A percentile compares a stretch with the other conserved stretches of the same genome.
Conservation (phyloP, 2,888 invertebrate species). For the Cremastobaeus sp. region DNA sequence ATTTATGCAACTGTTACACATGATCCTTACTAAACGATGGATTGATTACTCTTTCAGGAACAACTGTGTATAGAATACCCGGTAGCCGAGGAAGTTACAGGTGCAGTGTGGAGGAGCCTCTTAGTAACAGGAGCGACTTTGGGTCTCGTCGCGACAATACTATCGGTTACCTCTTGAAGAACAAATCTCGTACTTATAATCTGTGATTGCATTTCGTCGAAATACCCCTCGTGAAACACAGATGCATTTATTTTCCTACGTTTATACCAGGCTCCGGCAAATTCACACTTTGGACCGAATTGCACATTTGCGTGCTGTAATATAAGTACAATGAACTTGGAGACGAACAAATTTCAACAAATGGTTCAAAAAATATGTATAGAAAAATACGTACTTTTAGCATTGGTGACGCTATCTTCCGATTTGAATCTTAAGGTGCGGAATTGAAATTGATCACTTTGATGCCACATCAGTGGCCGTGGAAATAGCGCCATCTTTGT, state of each 20-base stretch:
- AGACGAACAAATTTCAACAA: too few relatives aligned
- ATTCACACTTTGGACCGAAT: conserved; percentile 23
- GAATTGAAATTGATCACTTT: conserved; percentile 10
- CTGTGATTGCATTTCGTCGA: conserved; percentile 69
- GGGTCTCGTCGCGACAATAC: conserved; percentile 75
- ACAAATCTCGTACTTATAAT: conserved; percentile 71
- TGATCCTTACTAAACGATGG: too few relatives aligned
- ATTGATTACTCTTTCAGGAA: too few relatives aligned
- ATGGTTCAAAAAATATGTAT: too few relatives aligned
- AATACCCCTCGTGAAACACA: conserved; percentile 33
- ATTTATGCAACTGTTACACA: too few relatives aligned
- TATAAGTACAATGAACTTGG: too few relatives aligned
- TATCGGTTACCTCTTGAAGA: conserved; percentile 75
- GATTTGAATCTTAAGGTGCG: too few relatives aligned
- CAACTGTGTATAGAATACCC: conserved; percentile 77
- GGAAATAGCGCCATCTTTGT: conserved; percentile 15
- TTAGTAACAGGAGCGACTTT: conserved; percentile 76
- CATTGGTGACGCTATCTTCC: conserved; percentile 1
- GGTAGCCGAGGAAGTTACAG: conserved; percentile 76
- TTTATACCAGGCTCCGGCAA: conserved; percentile 4
- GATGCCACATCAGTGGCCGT: conserved; percentile 8
- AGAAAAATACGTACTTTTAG: background rate
- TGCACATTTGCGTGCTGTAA: conserved; percentile 3
- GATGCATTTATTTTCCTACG: conserved; percentile 43
- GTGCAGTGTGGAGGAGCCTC: conserved; percentile 76